Percentiles rank a stretch among this genome's conserved stretches.
These are phyloP conservation scores for Cheumatopsyche charites DNA, from an alignment of 1,140 invertebrate genomes.

Conservation along the genomic window DNA sequence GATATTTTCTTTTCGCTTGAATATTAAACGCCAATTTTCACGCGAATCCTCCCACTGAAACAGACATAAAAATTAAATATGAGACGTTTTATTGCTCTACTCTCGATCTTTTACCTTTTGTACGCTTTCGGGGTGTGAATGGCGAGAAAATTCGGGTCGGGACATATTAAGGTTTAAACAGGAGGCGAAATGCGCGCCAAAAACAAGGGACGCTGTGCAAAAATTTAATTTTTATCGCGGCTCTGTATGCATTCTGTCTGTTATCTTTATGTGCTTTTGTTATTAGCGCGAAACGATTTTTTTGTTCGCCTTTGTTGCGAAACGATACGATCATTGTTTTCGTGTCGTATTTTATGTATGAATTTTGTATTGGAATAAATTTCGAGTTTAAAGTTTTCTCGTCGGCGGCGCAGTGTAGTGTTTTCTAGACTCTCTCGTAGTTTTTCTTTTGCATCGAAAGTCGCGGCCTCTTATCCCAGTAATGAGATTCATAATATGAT, in stretches of 20 bases:
- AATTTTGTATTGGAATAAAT: too few species aligned
- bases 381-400: too few species aligned
- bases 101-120: slow-evolving; percentile 6
- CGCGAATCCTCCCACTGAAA: background rate
- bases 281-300: too few species aligned
- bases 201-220: background rate
- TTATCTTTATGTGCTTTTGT: background rate
- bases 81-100: slow-evolving; percentile 14
- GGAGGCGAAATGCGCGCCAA: background rate
- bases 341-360: too few species aligned
- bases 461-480: too few species aligned
- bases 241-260: background rate
- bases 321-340: too few species aligned
- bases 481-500: too few species aligned
- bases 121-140: background rate
- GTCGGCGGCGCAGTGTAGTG: background rate
- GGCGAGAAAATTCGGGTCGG: slow-evolving; percentile 18
- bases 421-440: background rate
- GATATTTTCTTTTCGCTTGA: background rate
- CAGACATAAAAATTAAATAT: slow-evolving; percentile 30
- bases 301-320: too few species aligned
- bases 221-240: too few species aligned
- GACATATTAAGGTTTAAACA: slow-evolving; percentile 27
- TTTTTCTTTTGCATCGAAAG: background rate
- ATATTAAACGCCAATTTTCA: slow-evolving; percentile 13